phyloP scores from a whole-genome alignment of 2,797 vertebrate genomes.

The Ctenosaura bakeri region DNA sequence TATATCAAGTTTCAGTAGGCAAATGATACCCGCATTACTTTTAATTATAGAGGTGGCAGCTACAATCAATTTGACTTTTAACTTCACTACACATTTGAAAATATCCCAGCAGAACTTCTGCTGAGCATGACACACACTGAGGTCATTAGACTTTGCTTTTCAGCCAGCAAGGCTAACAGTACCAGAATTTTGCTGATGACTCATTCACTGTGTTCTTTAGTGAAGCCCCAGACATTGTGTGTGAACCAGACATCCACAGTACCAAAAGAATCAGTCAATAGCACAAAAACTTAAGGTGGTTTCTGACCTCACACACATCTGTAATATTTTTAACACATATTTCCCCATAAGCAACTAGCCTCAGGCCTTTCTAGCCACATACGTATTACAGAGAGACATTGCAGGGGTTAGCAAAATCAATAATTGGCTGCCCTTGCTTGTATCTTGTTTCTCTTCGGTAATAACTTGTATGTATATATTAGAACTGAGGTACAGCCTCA shows the following conservation, averaged over 20 bases:
- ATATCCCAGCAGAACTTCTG: conserved; percentile 24
- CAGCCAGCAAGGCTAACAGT: conserved; percentile 27
- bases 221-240: background rate
- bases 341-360: conserved; percentile 21
- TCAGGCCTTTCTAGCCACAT: conserved; percentile 47
- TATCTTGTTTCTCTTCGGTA: conserved; percentile 19
- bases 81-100: conserved; percentile 43
- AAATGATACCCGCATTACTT: conserved; percentile 34
- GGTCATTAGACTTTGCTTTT: conserved; percentile 30
- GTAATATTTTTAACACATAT: background rate
- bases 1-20: conserved; percentile 24
- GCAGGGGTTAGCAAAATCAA: conserved; percentile 34
- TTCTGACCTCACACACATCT: conserved; percentile 14
- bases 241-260: conserved; percentile 29
- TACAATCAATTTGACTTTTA: conserved; percentile 48
- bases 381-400: conserved; percentile 47
- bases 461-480: background rate
- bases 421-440: conserved; percentile 25
- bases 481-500: background rate
- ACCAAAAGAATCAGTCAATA: conserved; percentile 44
- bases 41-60: conserved; percentile 35
- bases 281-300: background rate
- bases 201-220: conserved; percentile 38
- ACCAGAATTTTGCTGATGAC: conserved; percentile 24
- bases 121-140: conserved; percentile 11